These are phyloP conservation scores for Euspilapteryx auroguttella DNA, from an alignment of 2,888 invertebrate species.

Conservation along the genomic window DNA sequence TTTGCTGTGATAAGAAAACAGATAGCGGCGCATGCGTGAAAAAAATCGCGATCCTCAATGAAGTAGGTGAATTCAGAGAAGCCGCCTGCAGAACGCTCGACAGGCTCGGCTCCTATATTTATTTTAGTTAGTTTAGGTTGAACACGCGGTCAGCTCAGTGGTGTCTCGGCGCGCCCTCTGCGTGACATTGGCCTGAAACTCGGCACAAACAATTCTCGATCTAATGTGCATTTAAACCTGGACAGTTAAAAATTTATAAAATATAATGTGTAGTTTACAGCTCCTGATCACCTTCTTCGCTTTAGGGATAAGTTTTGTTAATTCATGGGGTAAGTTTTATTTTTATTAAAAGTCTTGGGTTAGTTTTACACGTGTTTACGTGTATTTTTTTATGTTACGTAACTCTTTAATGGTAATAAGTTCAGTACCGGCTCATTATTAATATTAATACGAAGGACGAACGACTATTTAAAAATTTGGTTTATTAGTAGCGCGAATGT, in stretches of 20 bases:
- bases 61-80: too few relatives aligned
- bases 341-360: too few relatives aligned
- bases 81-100: too few relatives aligned
- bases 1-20: slow-evolving; percentile 1
- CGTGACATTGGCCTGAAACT: slow-evolving; percentile 34
- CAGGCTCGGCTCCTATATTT: too few relatives aligned
- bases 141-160: slow-evolving; percentile 29
- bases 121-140: slow-evolving; percentile 35
- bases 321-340: slow-evolving; percentile 40
- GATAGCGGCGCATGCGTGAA: slow-evolving; percentile 2
- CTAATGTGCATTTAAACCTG: slow-evolving; percentile 36
- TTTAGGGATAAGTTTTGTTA: slow-evolving; percentile 23
- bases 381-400: too few relatives aligned
- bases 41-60: slow-evolving; percentile 9
- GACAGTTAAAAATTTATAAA: slow-evolving; percentile 29
- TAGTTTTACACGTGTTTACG: neutral
- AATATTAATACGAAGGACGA: too few relatives aligned
- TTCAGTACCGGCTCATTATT: too few relatives aligned
- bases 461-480: too few relatives aligned
- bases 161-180: slow-evolving; percentile 24
- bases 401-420: too few relatives aligned
- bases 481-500: too few relatives aligned
- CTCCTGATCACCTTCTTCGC: slow-evolving; percentile 27
- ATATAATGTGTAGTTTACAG: slow-evolving; percentile 42
- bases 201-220: slow-evolving; percentile 20